Evolutionary conservation across 1,140 invertebrate genomes (phyloP).

Genomic region (Parapsyche elsis): DNA sequence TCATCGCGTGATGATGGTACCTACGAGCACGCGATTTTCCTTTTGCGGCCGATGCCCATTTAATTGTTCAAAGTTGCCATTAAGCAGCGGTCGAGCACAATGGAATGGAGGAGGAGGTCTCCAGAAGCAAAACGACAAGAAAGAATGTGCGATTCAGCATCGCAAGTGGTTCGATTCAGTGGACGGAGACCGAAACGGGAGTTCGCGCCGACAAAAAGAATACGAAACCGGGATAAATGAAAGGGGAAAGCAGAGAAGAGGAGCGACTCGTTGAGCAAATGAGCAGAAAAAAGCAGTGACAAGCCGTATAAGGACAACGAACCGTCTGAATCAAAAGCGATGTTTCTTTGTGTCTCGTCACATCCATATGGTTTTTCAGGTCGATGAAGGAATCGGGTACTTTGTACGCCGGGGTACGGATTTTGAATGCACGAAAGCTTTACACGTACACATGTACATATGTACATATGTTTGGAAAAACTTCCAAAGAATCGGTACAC

Average conservation of each 20-base stretch:
- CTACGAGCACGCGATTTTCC: background rate
- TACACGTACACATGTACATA: too few species aligned
- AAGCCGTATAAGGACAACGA: background rate
- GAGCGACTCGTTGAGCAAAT: background rate
- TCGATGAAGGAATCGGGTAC: too few species aligned
- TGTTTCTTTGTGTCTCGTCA: too few species aligned
- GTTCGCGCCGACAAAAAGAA: slow-evolving; percentile 7
- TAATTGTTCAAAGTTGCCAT: slow-evolving; percentile 28
- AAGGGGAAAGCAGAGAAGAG: background rate
- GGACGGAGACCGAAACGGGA: slow-evolving; percentile 34
- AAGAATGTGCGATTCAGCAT: slow-evolving; percentile 7
- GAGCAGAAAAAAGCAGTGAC: too few species aligned
- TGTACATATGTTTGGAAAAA: too few species aligned
- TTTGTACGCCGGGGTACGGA: too few species aligned
- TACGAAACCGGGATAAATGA: slow-evolving; percentile 9
- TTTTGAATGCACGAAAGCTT: too few species aligned
- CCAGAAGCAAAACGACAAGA: background rate
- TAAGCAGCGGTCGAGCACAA: slow-evolving; percentile 41
- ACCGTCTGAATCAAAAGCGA: too few species aligned
- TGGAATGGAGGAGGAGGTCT: slow-evolving; percentile 14
- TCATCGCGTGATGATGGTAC: background rate
- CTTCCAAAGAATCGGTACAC: too few species aligned
- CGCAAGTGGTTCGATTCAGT: slow-evolving; percentile 43
- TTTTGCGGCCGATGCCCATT: slow-evolving; percentile 7
- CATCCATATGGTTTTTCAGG: too few species aligned